Conservation (phyloP, 1,140 invertebrate species). For the Drosophila kohkoa region DNA sequence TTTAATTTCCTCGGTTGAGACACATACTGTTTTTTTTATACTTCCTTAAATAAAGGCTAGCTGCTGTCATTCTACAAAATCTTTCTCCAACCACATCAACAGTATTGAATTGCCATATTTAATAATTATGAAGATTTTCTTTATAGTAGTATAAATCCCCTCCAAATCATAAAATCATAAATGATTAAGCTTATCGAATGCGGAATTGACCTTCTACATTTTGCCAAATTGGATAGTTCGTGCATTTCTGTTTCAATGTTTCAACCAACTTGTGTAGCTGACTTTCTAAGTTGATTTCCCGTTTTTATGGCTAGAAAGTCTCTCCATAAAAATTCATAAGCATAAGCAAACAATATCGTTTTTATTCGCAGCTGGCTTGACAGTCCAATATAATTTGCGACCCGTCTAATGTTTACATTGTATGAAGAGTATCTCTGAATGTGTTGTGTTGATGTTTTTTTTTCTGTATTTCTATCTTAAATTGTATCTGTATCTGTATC, state of each 20-base stretch:
- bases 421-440: constrained; percentile 4
- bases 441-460: not conserved
- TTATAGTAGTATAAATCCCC: not conserved
- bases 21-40: too few species aligned
- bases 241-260: constrained; percentile 22
- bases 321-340: constrained; percentile 59
- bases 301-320: constrained; percentile 74
- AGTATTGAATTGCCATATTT: not conserved
- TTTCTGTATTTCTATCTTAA: constrained; percentile 3
- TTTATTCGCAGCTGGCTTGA: constrained; percentile 48
- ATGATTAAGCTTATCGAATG: not conserved
- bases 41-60: not conserved
- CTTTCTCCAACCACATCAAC: not conserved
- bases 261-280: constrained; percentile 24
- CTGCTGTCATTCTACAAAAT: not conserved
- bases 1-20: not conserved
- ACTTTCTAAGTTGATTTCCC: constrained; percentile 74
- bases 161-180: not conserved
- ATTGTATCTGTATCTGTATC: constrained; percentile 1
- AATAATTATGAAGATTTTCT: not conserved
- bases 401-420: constrained; percentile 25
- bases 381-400: constrained; percentile 50
- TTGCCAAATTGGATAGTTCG: constrained; percentile 49
- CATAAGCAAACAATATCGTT: constrained; percentile 56
- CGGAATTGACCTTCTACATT: constrained; percentile 58